Evolutionary conservation across 2,113 vertebrate genomes (phyloP).

Genomic region (Lanius collurio): DNA sequence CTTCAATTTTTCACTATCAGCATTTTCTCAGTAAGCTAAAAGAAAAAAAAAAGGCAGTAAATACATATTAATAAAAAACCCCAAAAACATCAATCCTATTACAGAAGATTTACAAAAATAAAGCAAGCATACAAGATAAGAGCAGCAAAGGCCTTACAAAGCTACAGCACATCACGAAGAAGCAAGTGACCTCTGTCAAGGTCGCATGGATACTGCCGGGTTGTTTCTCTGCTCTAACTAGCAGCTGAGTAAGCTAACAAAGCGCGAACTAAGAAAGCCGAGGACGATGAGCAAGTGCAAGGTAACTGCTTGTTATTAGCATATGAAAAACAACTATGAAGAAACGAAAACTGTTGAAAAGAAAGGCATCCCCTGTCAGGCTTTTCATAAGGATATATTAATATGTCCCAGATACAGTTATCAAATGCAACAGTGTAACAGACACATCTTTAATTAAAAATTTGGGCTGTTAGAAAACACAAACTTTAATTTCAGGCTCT

Average conservation of each 20-base stretch:
- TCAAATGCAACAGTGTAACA: neutral
- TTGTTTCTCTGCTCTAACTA: neutral
- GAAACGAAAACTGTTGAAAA: neutral
- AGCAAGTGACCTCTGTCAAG: constrained; percentile 30
- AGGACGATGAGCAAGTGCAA: neutral
- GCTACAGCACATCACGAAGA: neutral
- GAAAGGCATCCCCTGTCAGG: neutral
- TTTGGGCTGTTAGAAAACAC: neutral
- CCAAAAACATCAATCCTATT: neutral
- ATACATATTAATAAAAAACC: neutral
- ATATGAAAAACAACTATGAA: neutral
- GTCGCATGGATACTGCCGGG: neutral
- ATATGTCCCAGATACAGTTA: neutral
- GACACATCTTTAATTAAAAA: neutral
- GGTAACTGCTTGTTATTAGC: neutral
- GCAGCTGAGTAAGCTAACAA: neutral
- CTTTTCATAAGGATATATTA: neutral
- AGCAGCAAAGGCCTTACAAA: neutral
- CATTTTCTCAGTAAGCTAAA: neutral
- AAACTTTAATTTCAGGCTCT: neutral
- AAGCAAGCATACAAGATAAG: neutral
- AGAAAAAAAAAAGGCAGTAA: neutral
- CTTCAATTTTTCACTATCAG: neutral
- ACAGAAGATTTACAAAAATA: neutral
- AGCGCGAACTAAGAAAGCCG: neutral